Conservation (phyloP, 1,140 invertebrate species). For the Ips nitidus region DNA sequence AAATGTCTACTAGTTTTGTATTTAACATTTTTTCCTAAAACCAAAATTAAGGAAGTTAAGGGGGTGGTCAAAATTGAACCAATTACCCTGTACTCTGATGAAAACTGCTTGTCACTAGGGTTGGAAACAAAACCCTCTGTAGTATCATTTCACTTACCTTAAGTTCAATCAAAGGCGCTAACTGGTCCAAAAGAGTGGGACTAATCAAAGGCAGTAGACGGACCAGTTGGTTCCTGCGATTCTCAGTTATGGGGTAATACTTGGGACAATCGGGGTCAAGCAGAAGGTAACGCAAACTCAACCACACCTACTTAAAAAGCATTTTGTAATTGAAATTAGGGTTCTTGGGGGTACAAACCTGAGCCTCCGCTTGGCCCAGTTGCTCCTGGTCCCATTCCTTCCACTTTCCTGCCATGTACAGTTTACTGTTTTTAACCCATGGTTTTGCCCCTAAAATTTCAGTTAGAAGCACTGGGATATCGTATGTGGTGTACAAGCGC, state of each 20-base stretch:
- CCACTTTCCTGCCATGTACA: slow-evolving; percentile 66
- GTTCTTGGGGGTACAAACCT: slow-evolving; percentile 34
- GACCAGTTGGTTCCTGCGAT: slow-evolving; percentile 62
- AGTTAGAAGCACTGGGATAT: slow-evolving; percentile 70
- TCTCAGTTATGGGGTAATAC: slow-evolving; percentile 72
- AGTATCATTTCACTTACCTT: slow-evolving; percentile 51
- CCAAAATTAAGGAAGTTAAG: too few species aligned
- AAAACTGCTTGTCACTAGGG: neutral
- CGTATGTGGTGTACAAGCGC: slow-evolving; percentile 66
- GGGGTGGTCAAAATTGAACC: too few species aligned
- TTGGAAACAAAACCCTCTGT: neutral
- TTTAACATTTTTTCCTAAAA: too few species aligned
- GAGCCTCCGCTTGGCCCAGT: slow-evolving; percentile 65
- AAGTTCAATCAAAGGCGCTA: slow-evolving; percentile 71
- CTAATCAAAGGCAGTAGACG: slow-evolving; percentile 55
- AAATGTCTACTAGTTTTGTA: too few species aligned
- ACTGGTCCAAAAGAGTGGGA: slow-evolving; percentile 66
- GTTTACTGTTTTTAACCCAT: slow-evolving; percentile 64
- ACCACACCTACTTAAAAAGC: slow-evolving; percentile 63
- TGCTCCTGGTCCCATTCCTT: slow-evolving; percentile 56
- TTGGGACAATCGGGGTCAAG: slow-evolving; percentile 62
- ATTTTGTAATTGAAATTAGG: neutral
- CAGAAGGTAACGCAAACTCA: slow-evolving; percentile 68
- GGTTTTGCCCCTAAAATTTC: slow-evolving; percentile 68
- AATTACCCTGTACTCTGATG: too few species aligned